These are phyloP conservation scores for Spheniscus humboldti DNA, from an alignment of 2,797 vertebrate genomes.

Conservation along the genomic window DNA sequence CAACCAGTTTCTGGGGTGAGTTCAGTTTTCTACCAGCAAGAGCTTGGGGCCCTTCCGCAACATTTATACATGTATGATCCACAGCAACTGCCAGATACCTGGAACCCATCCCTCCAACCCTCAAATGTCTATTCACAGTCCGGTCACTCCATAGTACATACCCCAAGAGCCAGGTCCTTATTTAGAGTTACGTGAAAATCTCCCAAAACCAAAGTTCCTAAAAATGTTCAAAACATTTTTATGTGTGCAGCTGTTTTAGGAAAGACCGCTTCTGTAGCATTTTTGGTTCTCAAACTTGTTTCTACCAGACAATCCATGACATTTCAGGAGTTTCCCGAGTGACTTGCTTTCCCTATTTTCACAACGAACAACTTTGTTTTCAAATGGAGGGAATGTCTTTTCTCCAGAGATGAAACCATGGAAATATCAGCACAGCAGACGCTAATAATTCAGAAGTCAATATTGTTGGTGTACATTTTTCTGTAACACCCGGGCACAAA, in stretches of 20 bases:
- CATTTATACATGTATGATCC: background rate
- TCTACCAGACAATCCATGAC: background rate
- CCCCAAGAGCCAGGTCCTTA: background rate
- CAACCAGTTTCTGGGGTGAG: background rate
- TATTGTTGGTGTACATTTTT: background rate
- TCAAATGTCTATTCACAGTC: background rate
- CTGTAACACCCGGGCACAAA: background rate
- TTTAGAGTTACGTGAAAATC: background rate
- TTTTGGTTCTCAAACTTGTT: background rate
- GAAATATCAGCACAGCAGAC: background rate
- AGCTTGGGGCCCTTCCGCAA: background rate
- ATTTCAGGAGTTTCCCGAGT: background rate
- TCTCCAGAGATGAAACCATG: background rate
- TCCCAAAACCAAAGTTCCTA: background rate
- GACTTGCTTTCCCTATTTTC: background rate
- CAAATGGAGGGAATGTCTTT: background rate
- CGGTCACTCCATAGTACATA: accelerated
- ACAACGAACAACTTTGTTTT: background rate
- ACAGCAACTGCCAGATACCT: background rate
- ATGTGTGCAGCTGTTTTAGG: background rate
- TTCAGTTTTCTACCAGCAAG: background rate
- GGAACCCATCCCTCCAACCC: background rate
- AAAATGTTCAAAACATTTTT: background rate
- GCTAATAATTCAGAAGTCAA: background rate
- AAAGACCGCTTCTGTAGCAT: background rate